Evolutionary conservation across 2,113 vertebrate species (phyloP).

Genomic region (Pseudopodoces humilis): DNA sequence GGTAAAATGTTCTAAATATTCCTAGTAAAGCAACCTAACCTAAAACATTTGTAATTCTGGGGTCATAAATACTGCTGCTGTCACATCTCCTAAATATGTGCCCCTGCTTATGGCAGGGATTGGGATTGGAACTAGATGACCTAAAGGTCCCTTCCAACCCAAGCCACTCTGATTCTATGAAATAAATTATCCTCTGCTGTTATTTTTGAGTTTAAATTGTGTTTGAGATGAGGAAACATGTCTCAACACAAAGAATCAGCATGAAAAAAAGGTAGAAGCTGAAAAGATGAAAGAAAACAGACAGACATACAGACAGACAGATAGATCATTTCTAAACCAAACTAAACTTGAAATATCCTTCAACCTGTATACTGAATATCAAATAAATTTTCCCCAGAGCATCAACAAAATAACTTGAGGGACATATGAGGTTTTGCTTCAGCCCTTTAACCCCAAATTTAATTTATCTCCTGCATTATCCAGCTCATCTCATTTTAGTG

Average conservation of each 20-base stretch:
- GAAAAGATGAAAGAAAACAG: background rate
- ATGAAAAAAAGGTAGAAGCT: background rate
- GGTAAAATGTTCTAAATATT: background rate
- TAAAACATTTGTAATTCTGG: background rate
- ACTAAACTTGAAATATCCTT: too few species aligned
- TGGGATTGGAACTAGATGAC: background rate
- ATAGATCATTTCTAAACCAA: background rate
- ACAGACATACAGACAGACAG: background rate
- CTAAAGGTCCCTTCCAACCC: background rate
- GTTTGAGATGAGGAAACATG: background rate
- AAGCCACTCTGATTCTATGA: background rate
- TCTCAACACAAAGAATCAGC: background rate
- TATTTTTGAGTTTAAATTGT: background rate
- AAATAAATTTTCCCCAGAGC: background rate
- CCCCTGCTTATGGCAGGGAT: background rate
- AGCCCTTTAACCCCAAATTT: background rate
- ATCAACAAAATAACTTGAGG: background rate
- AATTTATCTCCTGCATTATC: background rate
- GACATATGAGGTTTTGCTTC: background rate
- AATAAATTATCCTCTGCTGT: background rate
- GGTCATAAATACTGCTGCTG: background rate
- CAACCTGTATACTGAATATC: background rate
- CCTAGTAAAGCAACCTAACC: background rate
- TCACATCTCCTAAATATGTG: background rate
- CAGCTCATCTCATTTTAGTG: background rate